phyloP scores from a whole-genome alignment of 2,113 vertebrate genomes.

The Cololabis saira region DNA sequence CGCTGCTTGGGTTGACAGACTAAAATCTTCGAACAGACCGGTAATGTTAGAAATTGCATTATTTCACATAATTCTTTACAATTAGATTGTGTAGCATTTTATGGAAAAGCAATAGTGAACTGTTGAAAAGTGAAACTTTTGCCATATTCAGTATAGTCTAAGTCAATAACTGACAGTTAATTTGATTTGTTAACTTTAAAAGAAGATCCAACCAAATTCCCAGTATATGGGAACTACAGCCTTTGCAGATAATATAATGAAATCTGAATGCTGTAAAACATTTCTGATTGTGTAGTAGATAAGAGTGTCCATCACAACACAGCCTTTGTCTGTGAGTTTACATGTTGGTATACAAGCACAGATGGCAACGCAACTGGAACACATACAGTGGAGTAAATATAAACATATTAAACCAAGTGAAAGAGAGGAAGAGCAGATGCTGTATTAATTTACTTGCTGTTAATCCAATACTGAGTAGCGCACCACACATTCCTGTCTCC shows the following conservation, averaged over 20 bases:
- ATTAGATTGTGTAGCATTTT: too few relatives aligned
- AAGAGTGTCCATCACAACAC: conserved; percentile 16
- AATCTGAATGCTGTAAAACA: conserved; percentile 29
- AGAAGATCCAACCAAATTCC: neutral
- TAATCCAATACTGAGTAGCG: conserved; percentile 64
- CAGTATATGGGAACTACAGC: neutral
- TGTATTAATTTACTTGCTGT: conserved; percentile 71
- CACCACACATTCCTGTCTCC: conserved; percentile 61
- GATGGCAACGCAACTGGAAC: conserved; percentile 57
- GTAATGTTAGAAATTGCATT: too few relatives aligned
- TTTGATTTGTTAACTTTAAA: neutral
- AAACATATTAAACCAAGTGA: conserved; percentile 65
- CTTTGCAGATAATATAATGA: neutral
- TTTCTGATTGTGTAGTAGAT: neutral
- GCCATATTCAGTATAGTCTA: neutral
- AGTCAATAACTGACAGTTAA: neutral
- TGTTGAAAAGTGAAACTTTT: too few relatives aligned
- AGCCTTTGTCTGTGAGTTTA: conserved; percentile 22
- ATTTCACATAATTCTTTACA: too few relatives aligned
- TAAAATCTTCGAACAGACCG: too few relatives aligned
- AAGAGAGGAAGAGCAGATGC: conserved; percentile 71
- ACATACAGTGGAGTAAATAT: conserved; percentile 47
- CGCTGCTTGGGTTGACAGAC: too few relatives aligned
- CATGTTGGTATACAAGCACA: conserved; percentile 32
- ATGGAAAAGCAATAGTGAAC: too few relatives aligned